Evolutionary conservation across 2,113 vertebrate species (phyloP).

Genomic region (Illadopsis cleaveri): DNA sequence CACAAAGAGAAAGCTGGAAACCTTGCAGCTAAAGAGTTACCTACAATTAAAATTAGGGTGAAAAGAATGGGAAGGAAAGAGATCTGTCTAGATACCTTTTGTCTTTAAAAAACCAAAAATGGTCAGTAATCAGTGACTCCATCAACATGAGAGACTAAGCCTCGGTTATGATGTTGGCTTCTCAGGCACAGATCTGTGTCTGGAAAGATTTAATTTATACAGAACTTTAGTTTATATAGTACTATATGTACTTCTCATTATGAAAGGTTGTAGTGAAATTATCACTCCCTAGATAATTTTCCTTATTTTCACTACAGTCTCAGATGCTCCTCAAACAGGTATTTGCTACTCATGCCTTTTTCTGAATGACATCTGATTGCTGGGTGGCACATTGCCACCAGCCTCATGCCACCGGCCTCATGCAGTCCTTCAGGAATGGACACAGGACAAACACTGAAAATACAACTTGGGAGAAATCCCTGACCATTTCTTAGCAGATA

Average conservation of each 20-base stretch:
- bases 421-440: not conserved
- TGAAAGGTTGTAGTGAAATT: not conserved
- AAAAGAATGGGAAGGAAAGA: not conserved
- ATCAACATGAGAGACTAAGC: not conserved
- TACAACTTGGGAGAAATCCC: not conserved
- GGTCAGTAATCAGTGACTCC: fast-evolving
- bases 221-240: not conserved
- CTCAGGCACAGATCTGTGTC: not conserved
- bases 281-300: not conserved
- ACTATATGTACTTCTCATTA: not conserved
- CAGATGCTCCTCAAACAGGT: not conserved
- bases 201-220: not conserved
- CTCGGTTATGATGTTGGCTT: not conserved
- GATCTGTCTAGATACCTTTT: not conserved
- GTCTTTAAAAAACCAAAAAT: not conserved
- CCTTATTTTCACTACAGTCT: not conserved
- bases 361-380: not conserved
- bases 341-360: not conserved
- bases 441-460: not conserved
- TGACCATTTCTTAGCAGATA: not conserved
- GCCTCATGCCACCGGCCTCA: not conserved
- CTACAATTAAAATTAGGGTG: not conserved
- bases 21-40: not conserved
- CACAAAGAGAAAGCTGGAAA: not conserved
- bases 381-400: not conserved